Conservation (phyloP, 2,113 vertebrate species). For the Agelaius tricolor region DNA sequence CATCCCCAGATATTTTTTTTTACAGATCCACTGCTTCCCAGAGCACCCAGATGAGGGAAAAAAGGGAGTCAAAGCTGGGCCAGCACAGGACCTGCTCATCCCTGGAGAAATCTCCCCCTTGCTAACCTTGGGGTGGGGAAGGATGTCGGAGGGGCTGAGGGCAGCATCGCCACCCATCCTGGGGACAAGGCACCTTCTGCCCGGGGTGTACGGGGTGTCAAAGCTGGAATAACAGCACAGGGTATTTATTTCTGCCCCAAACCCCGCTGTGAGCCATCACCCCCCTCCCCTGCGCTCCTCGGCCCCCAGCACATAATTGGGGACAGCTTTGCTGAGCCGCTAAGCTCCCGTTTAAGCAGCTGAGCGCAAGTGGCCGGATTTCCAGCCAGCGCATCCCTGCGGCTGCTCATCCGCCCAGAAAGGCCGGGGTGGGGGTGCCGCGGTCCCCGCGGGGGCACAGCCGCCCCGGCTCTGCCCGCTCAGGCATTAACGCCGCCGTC, state of each 20-base stretch:
- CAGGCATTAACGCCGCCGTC: not conserved
- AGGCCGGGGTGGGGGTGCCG: fast-evolving
- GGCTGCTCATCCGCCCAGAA: not conserved
- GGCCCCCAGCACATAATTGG: not conserved
- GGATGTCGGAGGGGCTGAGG: not conserved
- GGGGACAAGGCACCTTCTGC: too few relatives aligned
- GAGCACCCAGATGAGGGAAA: not conserved
- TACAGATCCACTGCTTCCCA: not conserved
- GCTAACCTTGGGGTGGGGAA: not conserved
- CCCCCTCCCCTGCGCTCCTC: not conserved
- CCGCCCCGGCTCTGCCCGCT: not conserved
- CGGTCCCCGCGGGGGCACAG: not conserved
- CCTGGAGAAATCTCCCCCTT: not conserved
- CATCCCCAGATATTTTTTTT: not conserved
- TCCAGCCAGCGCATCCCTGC: not conserved
- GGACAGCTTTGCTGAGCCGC: not conserved
- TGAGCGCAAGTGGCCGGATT: not conserved
- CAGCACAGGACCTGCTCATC: not conserved
- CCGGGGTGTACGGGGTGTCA: fast-evolving
- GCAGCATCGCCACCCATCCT: fast-evolving
- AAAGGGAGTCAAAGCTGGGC: not conserved
- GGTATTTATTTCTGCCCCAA: not conserved
- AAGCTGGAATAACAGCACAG: fast-evolving
- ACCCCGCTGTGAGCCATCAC: fast-evolving
- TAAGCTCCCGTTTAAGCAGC: conserved; percentile 32